Evolutionary conservation across 2,797 vertebrate genomes (phyloP).

Genomic region (Staurois parvus): DNA sequence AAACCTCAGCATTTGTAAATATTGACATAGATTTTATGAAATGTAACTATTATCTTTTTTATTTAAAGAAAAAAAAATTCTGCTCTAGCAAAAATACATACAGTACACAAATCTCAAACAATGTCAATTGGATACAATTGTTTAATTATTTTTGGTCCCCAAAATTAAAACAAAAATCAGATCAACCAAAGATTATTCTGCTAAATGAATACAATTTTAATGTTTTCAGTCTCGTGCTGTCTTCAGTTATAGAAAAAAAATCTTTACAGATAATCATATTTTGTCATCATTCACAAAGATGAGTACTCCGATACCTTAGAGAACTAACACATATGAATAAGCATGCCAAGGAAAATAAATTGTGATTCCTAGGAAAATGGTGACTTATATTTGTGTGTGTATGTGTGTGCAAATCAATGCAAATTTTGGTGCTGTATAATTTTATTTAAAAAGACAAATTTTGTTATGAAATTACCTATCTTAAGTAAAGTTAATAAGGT

Average conservation of each 20-base stretch:
- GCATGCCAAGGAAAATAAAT: slow-evolving; percentile 59
- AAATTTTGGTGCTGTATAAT: slow-evolving; percentile 68
- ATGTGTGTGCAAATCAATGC: slow-evolving; percentile 65
- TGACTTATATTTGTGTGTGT: slow-evolving; percentile 45
- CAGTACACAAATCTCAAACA: not conserved
- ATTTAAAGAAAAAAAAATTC: slow-evolving; percentile 9
- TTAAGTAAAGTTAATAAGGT: slow-evolving; percentile 47
- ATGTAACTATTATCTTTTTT: slow-evolving; percentile 21
- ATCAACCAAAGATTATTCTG: slow-evolving; percentile 47
- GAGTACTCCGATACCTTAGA: slow-evolving; percentile 25
- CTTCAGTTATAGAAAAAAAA: slow-evolving; percentile 13
- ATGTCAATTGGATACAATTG: not conserved
- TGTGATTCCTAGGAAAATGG: slow-evolving; percentile 45
- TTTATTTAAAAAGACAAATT: slow-evolving; percentile 66
- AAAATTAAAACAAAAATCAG: slow-evolving; percentile 4
- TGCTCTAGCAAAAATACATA: not conserved
- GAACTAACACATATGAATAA: slow-evolving; percentile 35
- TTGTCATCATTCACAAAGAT: slow-evolving; percentile 35
- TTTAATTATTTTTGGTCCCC: slow-evolving; percentile 6
- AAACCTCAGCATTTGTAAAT: slow-evolving; percentile 35
- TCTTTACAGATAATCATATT: slow-evolving; percentile 10
- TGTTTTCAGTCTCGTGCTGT: slow-evolving; percentile 42
- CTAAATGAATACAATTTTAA: slow-evolving; percentile 16
- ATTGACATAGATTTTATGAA: slow-evolving; percentile 35
- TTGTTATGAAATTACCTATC: slow-evolving; percentile 63